Evolutionary conservation across 2,888 invertebrate genomes (phyloP).

Genomic region (Dichetophora obliterata): DNA sequence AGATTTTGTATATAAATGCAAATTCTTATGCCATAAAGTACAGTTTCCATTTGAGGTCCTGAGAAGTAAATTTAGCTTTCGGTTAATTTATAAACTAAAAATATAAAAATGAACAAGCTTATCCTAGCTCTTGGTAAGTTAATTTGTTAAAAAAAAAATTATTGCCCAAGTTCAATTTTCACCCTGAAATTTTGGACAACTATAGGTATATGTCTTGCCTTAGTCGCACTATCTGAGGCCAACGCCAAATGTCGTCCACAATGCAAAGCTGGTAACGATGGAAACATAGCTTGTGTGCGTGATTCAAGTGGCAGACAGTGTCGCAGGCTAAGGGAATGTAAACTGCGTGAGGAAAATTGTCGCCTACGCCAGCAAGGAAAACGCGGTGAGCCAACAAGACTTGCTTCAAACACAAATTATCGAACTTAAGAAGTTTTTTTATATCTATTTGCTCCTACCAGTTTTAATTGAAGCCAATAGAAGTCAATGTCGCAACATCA

Average conservation of each 20-base stretch:
- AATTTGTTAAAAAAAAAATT: neutral
- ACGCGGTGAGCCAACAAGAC: conserved; percentile 14
- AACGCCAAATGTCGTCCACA: neutral
- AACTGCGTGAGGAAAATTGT: conserved; percentile 39
- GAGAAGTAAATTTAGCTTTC: neutral
- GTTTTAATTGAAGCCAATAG: conserved; percentile 1
- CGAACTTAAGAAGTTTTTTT: no score
- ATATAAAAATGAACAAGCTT: neutral
- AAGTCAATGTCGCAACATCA: conserved; percentile 34
- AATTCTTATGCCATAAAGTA: neutral
- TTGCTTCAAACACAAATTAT: neutral
- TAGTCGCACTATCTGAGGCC: neutral
- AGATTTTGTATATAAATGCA: neutral
- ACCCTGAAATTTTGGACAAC: neutral
- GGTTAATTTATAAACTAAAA: neutral
- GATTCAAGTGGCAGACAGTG: neutral
- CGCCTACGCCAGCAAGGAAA: conserved; percentile 7
- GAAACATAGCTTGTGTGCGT: conserved; percentile 22
- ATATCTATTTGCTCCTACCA: neutral
- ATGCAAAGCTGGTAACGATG: conserved; percentile 2
- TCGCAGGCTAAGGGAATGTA: conserved; percentile 30
- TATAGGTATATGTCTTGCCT: neutral
- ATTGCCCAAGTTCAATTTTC: neutral
- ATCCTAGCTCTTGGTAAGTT: neutral
- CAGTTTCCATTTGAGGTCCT: neutral